Conservation (phyloP, 2,888 invertebrate species). For the Stenichneumon culpator region DNA sequence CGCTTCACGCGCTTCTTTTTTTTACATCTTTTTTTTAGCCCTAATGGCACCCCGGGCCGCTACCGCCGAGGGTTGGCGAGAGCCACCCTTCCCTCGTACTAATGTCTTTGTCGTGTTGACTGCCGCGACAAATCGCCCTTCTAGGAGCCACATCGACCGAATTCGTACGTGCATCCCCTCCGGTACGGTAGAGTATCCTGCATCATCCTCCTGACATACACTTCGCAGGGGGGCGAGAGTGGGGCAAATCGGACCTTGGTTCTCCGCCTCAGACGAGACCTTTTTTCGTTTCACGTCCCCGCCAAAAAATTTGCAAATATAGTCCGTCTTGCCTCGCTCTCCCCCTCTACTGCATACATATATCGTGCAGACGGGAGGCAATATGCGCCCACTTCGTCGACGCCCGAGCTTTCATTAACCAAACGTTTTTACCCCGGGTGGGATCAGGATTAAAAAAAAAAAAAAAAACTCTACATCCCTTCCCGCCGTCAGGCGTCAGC, state of each 20-base stretch:
- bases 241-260: not conserved
- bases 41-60: slow-evolving; percentile 55
- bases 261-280: not conserved
- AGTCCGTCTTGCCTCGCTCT: no score
- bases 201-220: slow-evolving; percentile 46
- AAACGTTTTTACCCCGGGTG: slow-evolving; percentile 31
- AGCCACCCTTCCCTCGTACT: slow-evolving; percentile 70
- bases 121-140: slow-evolving; percentile 83
- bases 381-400: not conserved
- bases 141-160: slow-evolving; percentile 60
- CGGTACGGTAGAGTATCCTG: slow-evolving; percentile 21
- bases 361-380: not conserved
- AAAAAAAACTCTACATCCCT: slow-evolving; percentile 33
- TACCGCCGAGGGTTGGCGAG: slow-evolving; percentile 41
- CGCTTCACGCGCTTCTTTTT: slow-evolving; percentile 8
- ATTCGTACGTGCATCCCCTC: slow-evolving; percentile 33
- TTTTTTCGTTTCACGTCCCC: no score
- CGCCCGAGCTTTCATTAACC: slow-evolving; percentile 16
- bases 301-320: no score
- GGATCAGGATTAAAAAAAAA: slow-evolving; percentile 15
- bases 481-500: not conserved
- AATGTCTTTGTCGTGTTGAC: slow-evolving; percentile 84
- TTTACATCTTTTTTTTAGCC: slow-evolving; percentile 58
- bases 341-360: not conserved
- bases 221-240: not conserved